A percentile compares a stretch with the other conserved stretches of the same genome.
Conservation (phyloP, 2,888 invertebrate species). For the Clepsis dumicolana region DNA sequence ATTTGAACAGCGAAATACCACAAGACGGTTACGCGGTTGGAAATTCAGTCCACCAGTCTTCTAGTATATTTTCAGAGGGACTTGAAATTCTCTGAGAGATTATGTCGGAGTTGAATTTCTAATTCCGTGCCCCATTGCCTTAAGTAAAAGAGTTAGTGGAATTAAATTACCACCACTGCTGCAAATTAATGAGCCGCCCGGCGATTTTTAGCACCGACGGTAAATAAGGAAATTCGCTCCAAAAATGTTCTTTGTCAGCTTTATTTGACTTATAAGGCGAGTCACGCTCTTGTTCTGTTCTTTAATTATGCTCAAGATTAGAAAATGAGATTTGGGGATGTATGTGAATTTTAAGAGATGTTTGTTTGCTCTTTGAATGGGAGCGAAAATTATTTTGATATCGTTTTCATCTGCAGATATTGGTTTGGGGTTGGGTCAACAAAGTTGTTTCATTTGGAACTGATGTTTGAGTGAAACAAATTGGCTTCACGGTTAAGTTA, state of each 20-base stretch:
- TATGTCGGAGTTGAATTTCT: conserved; percentile 21
- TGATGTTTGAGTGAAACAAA: neutral
- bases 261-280: conserved; percentile 26
- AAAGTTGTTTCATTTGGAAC: neutral
- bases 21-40: neutral
- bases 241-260: conserved; percentile 19
- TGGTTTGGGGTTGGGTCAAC: neutral
- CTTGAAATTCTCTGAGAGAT: conserved; percentile 8
- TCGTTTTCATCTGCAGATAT: neutral
- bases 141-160: conserved; percentile 28
- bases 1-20: conserved; percentile 9
- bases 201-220: conserved; percentile 19
- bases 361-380: neutral
- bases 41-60: conserved; percentile 14
- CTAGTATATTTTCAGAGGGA: conserved; percentile 16
- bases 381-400: neutral
- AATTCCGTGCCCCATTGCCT: conserved; percentile 25
- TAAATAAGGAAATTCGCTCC: conserved; percentile 22
- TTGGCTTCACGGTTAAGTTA: neutral
- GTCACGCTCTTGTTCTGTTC: conserved; percentile 26
- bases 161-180: conserved; percentile 28
- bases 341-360: conserved; percentile 9
- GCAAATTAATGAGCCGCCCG: conserved; percentile 12
- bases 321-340: conserved; percentile 14
- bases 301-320: conserved; percentile 21